Evolutionary conservation across 2,113 vertebrate species (phyloP).

Genomic region (Microcebus griseorufus): DNA sequence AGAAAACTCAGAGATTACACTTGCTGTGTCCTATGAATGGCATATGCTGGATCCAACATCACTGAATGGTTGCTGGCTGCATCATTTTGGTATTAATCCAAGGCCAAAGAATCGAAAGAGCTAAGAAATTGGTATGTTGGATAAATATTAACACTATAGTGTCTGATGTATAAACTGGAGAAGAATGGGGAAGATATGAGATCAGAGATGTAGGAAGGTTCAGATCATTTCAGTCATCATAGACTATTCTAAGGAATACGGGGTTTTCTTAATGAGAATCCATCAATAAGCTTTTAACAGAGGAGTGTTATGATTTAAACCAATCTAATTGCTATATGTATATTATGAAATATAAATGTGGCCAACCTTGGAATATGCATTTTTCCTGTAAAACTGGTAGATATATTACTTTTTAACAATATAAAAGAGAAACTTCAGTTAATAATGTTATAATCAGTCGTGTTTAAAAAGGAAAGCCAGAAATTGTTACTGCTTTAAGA

Average conservation of each 20-base stretch:
- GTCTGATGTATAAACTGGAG: background rate
- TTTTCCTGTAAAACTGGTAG: background rate
- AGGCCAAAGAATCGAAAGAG: background rate
- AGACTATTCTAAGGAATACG: background rate
- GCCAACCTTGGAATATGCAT: background rate
- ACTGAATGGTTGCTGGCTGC: background rate
- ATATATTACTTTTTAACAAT: background rate
- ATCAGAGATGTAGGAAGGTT: background rate
- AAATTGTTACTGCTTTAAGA: background rate
- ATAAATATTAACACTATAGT: background rate
- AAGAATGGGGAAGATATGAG: background rate
- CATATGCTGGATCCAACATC: background rate
- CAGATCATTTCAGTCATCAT: background rate
- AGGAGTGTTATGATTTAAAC: background rate
- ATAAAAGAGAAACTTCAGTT: background rate
- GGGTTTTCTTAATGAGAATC: background rate
- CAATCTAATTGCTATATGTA: too few species aligned
- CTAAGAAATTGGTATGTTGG: background rate
- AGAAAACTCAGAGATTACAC: background rate
- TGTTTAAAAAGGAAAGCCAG: constrained; percentile 35
- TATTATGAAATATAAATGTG: background rate
- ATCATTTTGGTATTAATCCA: background rate
- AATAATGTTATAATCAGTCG: constrained; percentile 8
- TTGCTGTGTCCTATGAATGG: background rate
- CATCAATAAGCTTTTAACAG: background rate